These are phyloP conservation scores for Athripsodes cinereus DNA, from an alignment of 2,888 invertebrate species.

Conservation along the genomic window DNA sequence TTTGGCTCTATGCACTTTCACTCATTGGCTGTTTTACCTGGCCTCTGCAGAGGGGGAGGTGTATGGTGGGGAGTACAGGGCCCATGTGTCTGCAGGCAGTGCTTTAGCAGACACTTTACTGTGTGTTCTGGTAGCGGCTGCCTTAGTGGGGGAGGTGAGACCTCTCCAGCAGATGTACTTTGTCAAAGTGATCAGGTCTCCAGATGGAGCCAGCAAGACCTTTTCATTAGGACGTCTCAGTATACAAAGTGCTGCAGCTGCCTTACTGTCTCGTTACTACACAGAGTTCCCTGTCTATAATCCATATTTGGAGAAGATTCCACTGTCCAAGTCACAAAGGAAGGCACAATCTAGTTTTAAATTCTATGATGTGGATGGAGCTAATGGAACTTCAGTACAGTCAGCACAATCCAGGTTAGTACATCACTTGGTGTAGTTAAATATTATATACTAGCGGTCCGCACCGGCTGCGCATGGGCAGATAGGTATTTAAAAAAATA, in stretches of 20 bases:
- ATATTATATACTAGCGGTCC: too few relatives aligned
- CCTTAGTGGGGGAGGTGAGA: constrained; percentile 87
- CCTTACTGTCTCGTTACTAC: constrained; percentile 92
- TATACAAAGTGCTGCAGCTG: constrained; percentile 92
- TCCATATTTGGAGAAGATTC: constrained; percentile 88
- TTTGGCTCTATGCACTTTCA: constrained; percentile 86
- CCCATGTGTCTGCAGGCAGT: constrained; percentile 86
- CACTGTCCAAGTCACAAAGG: constrained; percentile 74
- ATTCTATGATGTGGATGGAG: constrained; percentile 94
- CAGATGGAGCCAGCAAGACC: constrained; percentile 87
- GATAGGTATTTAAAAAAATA: too few relatives aligned
- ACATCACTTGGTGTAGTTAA: too few relatives aligned
- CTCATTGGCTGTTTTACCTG: constrained; percentile 97
- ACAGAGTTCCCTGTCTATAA: constrained; percentile 96
- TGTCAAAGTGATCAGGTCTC: constrained; percentile 85
- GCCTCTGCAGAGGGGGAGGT: constrained; percentile 74
- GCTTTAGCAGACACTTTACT: constrained; percentile 90
- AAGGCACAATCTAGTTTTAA: constrained; percentile 83
- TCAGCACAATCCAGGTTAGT: constrained; percentile 60
- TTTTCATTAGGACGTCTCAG: constrained; percentile 88
- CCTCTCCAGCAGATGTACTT: constrained; percentile 88
- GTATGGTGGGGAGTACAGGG: constrained; percentile 76
- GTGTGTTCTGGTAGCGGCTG: constrained; percentile 91
- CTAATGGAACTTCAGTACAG: constrained; percentile 58
- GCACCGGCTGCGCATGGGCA: too few relatives aligned